Evolutionary conservation across 2,113 vertebrate species (phyloP).

Genomic region (Ptilorrhoa leucosticta): DNA sequence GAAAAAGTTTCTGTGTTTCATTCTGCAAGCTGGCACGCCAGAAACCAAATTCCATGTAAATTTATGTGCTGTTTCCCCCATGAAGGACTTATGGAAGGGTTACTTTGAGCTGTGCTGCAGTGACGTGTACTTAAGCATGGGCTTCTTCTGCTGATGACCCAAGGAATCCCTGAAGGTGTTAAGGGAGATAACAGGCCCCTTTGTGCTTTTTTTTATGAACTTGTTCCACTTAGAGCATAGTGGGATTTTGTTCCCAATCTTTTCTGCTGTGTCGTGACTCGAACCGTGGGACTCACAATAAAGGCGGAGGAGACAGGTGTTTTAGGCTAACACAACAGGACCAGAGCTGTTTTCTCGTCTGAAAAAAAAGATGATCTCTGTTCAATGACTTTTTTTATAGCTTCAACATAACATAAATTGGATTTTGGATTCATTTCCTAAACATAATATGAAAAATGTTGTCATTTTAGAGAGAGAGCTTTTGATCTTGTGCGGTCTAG

Average conservation of each 20-base stretch:
- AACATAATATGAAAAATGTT: neutral
- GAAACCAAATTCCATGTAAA: neutral
- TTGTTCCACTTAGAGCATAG: rapidly evolving
- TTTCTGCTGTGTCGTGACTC: neutral
- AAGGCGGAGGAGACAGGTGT: neutral
- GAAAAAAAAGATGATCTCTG: neutral
- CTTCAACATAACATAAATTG: neutral
- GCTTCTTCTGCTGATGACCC: neutral
- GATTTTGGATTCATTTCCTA: neutral
- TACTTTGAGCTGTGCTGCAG: neutral
- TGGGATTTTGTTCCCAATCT: neutral
- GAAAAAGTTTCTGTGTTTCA: neutral
- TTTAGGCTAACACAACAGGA: neutral
- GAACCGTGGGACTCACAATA: neutral
- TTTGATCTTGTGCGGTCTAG: neutral
- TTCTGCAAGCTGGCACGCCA: neutral
- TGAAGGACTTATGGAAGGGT: neutral
- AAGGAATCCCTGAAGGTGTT: neutral
- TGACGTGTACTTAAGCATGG: neutral
- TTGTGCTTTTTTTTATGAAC: neutral
- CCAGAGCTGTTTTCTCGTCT: neutral
- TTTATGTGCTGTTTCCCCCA: neutral
- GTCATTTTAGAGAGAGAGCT: neutral
- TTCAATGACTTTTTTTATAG: neutral
- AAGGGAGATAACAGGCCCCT: neutral